Evolutionary conservation across 2,888 invertebrate species (phyloP).

Genomic region (Habroteleia sp.): DNA sequence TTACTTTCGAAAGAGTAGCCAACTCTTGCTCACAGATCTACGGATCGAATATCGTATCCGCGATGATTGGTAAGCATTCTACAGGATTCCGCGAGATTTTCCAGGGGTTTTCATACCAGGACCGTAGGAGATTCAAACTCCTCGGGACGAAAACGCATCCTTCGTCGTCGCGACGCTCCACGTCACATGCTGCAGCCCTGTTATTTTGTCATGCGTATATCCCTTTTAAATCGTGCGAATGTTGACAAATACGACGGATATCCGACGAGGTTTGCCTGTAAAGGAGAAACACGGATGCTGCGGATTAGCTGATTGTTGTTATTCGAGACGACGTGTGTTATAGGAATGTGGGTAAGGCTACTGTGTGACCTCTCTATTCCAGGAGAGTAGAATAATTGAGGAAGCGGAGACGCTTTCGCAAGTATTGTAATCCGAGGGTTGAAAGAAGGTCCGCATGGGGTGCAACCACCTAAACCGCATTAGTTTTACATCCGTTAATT

Average conservation of each 20-base stretch:
- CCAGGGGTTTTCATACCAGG: conserved; percentile 71
- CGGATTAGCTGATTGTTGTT: conserved; percentile 56
- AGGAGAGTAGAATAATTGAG: conserved; percentile 76
- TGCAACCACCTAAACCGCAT: conserved; percentile 18
- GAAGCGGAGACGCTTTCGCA: conserved; percentile 55
- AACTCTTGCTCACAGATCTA: no score
- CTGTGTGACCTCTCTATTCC: conserved; percentile 80
- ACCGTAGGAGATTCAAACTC: conserved; percentile 64
- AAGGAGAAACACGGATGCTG: conserved; percentile 8
- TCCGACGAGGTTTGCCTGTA: conserved; percentile 51
- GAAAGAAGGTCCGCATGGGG: conserved; percentile 45
- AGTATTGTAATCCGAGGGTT: conserved; percentile 44
- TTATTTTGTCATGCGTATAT: conserved; percentile 73
- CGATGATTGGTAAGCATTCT: conserved; percentile 16
- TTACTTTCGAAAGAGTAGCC: no score
- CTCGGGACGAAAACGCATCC: conserved; percentile 24
- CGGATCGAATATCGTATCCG: neutral
- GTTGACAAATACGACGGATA: conserved; percentile 58
- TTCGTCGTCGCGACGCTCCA: conserved; percentile 17
- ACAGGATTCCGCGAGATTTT: conserved; percentile 73
- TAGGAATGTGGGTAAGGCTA: conserved; percentile 80
- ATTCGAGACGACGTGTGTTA: conserved; percentile 71
- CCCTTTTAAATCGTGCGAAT: conserved; percentile 77
- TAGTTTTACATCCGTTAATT: no score
- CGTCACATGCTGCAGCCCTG: conserved; percentile 72